Percentiles rank a stretch among this genome's conserved stretches.
Evolutionary conservation across 2,113 vertebrate species (phyloP).

Genomic region (Vidua chalybeata): DNA sequence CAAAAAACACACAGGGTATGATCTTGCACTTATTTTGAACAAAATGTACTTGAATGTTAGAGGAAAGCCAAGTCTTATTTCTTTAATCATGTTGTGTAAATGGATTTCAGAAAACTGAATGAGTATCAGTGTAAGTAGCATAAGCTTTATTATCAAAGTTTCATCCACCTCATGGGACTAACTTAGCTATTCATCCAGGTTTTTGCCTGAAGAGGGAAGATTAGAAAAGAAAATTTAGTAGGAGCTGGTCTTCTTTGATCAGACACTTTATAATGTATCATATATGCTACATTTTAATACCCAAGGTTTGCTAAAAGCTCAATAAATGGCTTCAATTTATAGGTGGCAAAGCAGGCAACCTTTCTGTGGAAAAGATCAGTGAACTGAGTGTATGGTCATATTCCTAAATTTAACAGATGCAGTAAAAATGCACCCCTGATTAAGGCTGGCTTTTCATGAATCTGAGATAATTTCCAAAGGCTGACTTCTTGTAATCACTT

Average conservation of each 20-base stretch:
- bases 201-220: constrained; percentile 50
- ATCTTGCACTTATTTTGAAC: background rate
- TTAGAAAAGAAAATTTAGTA: constrained; percentile 22
- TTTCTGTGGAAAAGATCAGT: background rate
- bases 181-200: constrained; percentile 31
- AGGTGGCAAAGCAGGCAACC: background rate
- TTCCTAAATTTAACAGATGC: background rate
- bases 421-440: background rate
- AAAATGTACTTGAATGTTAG: background rate
- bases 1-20: background rate
- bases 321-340: background rate
- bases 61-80: background rate
- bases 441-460: background rate
- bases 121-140: background rate
- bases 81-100: background rate
- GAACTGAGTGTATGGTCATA: fast-evolving
- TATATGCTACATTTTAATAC: background rate
- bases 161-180: background rate
- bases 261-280: background rate
- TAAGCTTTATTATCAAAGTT: constrained; percentile 1
- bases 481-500: background rate
- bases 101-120: background rate
- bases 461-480: background rate
- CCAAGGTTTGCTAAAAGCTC: background rate
- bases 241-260: constrained; percentile 29